Base-by-base conservation (phyloP, 1,140 invertebrate genomes). In the Intoshia linei region DNA sequence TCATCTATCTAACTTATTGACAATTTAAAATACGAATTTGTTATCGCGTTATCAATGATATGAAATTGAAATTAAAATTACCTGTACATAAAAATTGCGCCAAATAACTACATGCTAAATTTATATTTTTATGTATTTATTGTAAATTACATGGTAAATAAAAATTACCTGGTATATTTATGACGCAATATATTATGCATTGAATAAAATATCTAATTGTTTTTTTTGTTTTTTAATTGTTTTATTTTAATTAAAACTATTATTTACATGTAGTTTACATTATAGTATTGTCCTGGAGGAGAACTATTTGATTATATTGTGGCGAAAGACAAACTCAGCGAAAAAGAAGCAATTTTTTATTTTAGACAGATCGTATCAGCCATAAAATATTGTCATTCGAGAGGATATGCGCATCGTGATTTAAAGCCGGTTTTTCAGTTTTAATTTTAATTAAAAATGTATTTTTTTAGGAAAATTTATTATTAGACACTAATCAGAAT, bases 271-370 rank as follows among this genome's bases (percentile, higher is more conserved):
- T 40, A 33, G 35, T 33, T 40, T 43, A 42, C 35, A 27, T 50
- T 50, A 41, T 45, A 66, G 62, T 73, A 75, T 47, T 77, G 73
- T 49, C 66, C 68, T 37, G 71, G 71, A 25, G 74, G 74, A 37
- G 74, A 76, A 55, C 50, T 76, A 17, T 75, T 77, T 56, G 73
- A 77, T 56, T 74, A 76, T 43, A 73, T 75, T 45, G 69, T 77
- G 25, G 64, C 68, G 42, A 70, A 67, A 47, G 69, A 70, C 40
- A 55, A 65, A 38, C 49, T 77, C 2, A 55, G 58, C 18, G 73
- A 75, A 55, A 49, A 62, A 19, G 70, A 75, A 50, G 70, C 71
- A 0, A 50, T 68, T 14, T 53, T 62, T 34, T 72, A 74, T 48
- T 75, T 76, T 47, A 53, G 70, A 24, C 71, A 75, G 51, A 72